phyloP scores from a whole-genome alignment of 2,888 invertebrate species.

The Scelioninae gen. 1 region DNA sequence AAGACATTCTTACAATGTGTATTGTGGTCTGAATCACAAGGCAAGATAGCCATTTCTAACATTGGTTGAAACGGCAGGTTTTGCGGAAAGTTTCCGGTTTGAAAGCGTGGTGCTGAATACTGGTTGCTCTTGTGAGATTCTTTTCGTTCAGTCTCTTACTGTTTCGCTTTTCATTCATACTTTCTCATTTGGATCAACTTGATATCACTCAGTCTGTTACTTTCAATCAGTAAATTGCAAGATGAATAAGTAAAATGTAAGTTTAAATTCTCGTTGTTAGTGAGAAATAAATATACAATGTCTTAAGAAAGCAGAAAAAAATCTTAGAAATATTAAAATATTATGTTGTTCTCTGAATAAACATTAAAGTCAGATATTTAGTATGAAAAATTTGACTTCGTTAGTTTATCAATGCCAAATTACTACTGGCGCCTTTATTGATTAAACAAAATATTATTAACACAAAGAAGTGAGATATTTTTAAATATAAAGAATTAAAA shows the following conservation, averaged over 20 bases:
- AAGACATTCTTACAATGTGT: constrained; percentile 76
- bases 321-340: too few species aligned
- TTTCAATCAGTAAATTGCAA: constrained; percentile 70
- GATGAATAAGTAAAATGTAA: constrained; percentile 31
- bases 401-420: too few species aligned
- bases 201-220: constrained; percentile 36
- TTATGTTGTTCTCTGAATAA: too few species aligned
- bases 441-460: too few species aligned
- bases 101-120: constrained; percentile 73
- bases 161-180: constrained; percentile 58
- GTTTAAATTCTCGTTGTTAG: not conserved
- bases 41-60: constrained; percentile 76
- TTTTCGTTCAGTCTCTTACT: constrained; percentile 48
- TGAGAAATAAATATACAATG: too few species aligned
- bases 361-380: too few species aligned
- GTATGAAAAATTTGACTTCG: too few species aligned
- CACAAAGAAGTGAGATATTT: too few species aligned
- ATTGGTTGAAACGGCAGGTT: constrained; percentile 76
- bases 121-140: constrained; percentile 60
- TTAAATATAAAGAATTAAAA: too few species aligned
- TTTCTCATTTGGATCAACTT: constrained; percentile 59
- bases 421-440: too few species aligned
- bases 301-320: too few species aligned
- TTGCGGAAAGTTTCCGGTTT: constrained; percentile 75
- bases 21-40: constrained; percentile 74